phyloP scores from a whole-genome alignment of 1,140 invertebrate species.

The Trissolcus basalis region DNA sequence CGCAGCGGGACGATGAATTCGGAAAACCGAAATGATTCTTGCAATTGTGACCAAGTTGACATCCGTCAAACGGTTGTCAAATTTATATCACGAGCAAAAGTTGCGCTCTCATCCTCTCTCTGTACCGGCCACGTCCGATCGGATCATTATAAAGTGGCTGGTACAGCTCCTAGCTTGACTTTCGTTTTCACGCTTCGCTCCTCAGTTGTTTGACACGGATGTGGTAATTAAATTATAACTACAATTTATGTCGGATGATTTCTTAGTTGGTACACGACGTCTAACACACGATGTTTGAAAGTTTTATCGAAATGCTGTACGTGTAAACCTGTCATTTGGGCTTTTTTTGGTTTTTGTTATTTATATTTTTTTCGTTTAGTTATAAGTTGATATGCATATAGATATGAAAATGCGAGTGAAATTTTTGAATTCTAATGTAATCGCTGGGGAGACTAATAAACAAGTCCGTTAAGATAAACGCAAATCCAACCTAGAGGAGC shows the following conservation, averaged over 20 bases:
- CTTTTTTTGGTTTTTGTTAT: constrained; percentile 9
- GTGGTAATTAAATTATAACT: constrained; percentile 25
- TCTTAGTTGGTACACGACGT: constrained; percentile 6
- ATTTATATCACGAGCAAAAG: too few relatives aligned
- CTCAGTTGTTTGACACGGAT: constrained; percentile 16
- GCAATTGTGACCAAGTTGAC: too few relatives aligned
- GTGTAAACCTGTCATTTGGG: constrained; percentile 6
- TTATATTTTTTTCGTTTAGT: constrained; percentile 7
- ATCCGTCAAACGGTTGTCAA: too few relatives aligned
- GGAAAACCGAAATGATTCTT: too few relatives aligned
- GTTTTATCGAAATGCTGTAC: constrained; percentile 7
- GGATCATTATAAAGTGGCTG: not conserved
- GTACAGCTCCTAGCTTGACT: not conserved
- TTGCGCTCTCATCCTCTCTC: not conserved
- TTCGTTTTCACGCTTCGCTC: constrained; percentile 20
- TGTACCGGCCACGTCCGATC: not conserved
- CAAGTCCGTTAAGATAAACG: constrained; percentile 24
- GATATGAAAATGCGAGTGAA: constrained; percentile 28
- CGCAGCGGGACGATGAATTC: too few relatives aligned
- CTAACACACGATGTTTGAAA: constrained; percentile 7
- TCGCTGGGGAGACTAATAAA: constrained; percentile 15
- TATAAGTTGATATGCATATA: not conserved
- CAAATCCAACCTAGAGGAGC: not conserved
- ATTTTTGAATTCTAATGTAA: constrained; percentile 34
- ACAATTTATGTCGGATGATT: constrained; percentile 7